Evolutionary conservation across 2,113 vertebrate genomes (phyloP).

Genomic region (Eulemur macaco): DNA sequence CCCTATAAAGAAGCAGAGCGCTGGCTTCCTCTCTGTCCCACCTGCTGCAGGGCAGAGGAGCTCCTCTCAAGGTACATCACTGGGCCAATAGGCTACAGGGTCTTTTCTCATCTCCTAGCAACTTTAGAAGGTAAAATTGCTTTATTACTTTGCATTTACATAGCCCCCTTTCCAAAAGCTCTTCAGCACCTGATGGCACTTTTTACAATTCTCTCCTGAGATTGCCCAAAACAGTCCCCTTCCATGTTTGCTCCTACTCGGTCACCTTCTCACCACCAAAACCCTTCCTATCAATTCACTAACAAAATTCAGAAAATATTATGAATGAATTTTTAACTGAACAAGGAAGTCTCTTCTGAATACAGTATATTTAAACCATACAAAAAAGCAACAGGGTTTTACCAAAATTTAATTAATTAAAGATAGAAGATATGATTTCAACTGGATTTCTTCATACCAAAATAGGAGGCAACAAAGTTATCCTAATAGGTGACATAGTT

Average conservation of each 20-base stretch:
- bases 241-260: not conserved
- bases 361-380: not conserved
- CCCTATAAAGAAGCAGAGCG: not conserved
- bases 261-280: not conserved
- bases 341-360: not conserved
- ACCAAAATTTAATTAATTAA: not conserved
- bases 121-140: not conserved
- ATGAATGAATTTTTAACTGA: not conserved
- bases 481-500: not conserved
- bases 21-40: not conserved
- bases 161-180: not conserved
- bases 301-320: not conserved
- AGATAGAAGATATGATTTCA: not conserved
- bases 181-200: not conserved
- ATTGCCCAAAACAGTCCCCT: not conserved
- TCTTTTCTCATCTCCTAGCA: not conserved
- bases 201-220: not conserved
- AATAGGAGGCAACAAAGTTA: not conserved
- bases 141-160: not conserved
- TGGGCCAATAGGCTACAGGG: not conserved
- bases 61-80: not conserved
- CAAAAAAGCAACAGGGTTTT: not conserved
- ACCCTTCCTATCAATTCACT: not conserved
- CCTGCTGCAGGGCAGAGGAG: not conserved
- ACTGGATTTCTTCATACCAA: not conserved